phyloP scores from a whole-genome alignment of 2,797 vertebrate genomes.

The Hylomyscus alleni region DNA sequence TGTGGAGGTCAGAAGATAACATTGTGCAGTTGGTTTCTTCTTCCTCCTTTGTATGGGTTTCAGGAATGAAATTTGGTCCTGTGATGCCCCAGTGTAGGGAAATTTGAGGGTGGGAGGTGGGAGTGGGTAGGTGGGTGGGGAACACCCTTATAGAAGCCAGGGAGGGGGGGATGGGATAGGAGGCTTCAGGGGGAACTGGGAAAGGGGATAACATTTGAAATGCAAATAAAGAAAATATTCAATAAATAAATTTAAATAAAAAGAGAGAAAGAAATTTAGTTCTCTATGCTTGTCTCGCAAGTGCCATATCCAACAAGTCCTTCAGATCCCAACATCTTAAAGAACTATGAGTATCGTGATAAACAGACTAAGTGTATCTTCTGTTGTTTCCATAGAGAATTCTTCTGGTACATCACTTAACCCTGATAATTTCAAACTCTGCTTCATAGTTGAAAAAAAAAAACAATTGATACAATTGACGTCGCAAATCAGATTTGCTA shows the following conservation, averaged over 20 bases:
- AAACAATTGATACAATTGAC: background rate
- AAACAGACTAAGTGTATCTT: background rate
- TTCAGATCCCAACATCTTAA: background rate
- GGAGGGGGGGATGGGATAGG: no score
- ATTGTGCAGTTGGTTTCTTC: no score
- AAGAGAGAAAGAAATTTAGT: background rate
- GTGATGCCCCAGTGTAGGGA: no score
- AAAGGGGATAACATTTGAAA: no score
- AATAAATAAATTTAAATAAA: background rate
- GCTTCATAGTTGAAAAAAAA: background rate
- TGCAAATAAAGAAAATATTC: no score
- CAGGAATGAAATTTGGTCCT: background rate
- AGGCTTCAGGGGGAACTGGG: no score
- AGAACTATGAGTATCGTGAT: background rate
- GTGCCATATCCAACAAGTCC: background rate
- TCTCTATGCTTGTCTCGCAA: background rate
- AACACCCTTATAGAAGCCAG: no score
- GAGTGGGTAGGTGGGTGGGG: no score
- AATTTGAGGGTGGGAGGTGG: no score
- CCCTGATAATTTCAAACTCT: background rate
- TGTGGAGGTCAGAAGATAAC: background rate
- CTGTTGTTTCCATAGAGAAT: conserved; percentile 17
- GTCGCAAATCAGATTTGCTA: background rate
- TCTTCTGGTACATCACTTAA: background rate
- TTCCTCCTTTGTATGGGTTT: background rate